Evolutionary conservation across 2,113 vertebrate species (phyloP).

Genomic region (Pseudorectes ferrugineus): DNA sequence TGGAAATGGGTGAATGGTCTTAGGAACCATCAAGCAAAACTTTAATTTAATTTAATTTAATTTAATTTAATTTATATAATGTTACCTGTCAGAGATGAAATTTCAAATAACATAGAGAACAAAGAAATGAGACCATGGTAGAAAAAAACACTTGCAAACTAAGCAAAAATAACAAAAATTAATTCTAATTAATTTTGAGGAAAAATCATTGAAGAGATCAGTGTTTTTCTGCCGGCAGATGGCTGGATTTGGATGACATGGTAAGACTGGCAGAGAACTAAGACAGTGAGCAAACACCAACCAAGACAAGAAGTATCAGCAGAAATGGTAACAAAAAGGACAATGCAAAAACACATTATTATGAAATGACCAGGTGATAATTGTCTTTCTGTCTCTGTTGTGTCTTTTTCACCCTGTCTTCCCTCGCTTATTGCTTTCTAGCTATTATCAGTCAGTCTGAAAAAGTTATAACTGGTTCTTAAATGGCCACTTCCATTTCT

Average conservation of each 20-base stretch:
- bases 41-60: constrained; percentile 21
- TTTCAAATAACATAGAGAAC: not conserved
- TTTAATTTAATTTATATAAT: not conserved
- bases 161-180: not conserved
- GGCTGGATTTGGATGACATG: not conserved
- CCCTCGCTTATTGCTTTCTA: not conserved
- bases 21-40: not conserved
- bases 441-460: not conserved
- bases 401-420: not conserved
- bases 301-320: not conserved
- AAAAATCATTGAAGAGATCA: not conserved
- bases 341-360: not conserved
- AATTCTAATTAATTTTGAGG: not conserved
- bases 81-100: not conserved
- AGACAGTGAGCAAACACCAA: not conserved
- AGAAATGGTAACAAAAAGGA: not conserved
- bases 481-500: not conserved
- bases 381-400: not conserved
- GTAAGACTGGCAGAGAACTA: not conserved
- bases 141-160: not conserved
- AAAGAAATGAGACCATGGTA: not conserved
- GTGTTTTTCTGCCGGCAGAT: not conserved
- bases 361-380: not conserved
- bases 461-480: not conserved
- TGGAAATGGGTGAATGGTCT: not conserved